Conservation (phyloP, 2,113 vertebrate species). For the Saimiri boliviensis region DNA sequence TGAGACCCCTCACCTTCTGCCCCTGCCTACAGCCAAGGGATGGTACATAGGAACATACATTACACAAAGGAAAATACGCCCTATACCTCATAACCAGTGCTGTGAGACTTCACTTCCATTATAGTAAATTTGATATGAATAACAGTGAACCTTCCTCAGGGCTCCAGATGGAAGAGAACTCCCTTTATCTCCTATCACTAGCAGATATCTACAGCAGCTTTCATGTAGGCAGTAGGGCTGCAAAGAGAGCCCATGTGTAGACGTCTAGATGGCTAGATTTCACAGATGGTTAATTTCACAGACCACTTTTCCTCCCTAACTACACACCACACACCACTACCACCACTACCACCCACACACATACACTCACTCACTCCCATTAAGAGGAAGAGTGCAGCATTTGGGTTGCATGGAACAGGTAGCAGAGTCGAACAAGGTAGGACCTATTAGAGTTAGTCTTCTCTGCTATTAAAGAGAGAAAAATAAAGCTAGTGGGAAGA, state of each 20-base stretch:
- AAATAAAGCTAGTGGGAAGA: not conserved
- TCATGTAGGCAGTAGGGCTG: not conserved
- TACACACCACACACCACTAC: not conserved
- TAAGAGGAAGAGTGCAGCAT: not conserved
- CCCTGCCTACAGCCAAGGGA: not conserved
- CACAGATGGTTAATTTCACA: not conserved
- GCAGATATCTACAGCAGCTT: not conserved
- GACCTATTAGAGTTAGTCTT: not conserved
- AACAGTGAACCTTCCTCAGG: not conserved
- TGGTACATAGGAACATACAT: too few relatives aligned
- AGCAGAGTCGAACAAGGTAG: not conserved
- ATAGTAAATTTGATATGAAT: not conserved
- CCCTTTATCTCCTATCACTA: not conserved
- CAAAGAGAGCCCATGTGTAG: not conserved
- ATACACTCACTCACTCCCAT: not conserved
- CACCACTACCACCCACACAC: too few relatives aligned
- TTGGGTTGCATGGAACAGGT: not conserved
- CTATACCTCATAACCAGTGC: not conserved
- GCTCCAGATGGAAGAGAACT: not conserved
- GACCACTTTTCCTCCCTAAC: not conserved
- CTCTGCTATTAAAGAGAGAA: not conserved
- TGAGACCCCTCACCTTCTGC: not conserved
- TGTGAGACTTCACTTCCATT: not conserved
- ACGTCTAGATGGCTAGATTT: not conserved
- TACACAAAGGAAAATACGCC: fast-evolving